Base-by-base conservation (phyloP, 2,797 vertebrate species). In the Heliangelus exortis region DNA sequence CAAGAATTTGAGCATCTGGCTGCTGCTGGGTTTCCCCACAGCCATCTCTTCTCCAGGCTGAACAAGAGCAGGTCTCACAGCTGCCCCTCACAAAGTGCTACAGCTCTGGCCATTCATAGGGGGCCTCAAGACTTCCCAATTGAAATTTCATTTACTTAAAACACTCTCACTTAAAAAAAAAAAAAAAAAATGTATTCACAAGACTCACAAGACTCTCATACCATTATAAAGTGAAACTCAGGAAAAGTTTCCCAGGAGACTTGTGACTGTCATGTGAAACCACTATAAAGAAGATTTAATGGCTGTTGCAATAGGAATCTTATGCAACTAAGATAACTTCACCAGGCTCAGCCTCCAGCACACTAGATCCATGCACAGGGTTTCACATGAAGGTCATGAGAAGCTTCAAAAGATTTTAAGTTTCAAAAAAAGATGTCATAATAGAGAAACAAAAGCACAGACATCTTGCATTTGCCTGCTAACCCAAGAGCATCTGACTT, bases 261-360 rank as follows among this genome's bases (percentile, higher is more conserved):
- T 84, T 91, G 75, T 92, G 93, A 96, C 62, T 84, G 33, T 91
- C 96, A 91, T 87, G 36, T 88, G 89, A 96, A 94, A 93, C 54
- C 34, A 45, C 58, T 68, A 16, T 65, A 83, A 91, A 90, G 71
- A 77, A 82, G 31, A 34, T 81, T 54, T 75, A 87, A 67, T 2
- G 7, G 54, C 29, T 59, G 15, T 75, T 90, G 74, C 34, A 89
- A n/a, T 21, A 72, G 33, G 47, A 93, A 62, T 75, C 54, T 78
- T 72, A 18, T 2, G 12, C 47, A 91, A 51, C 12, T 59, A 71
- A 84, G 92, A 91, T 67, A 76, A 81, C 43, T 74, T 26, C 88
- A 74, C 21, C 29, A 84, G 58, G 31, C 51, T 78, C 79, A 83
- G 85, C 69, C 87, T 95, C 39, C 43, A 90, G 90, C 72, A 85